Base-by-base conservation (phyloP, 2,113 vertebrate species). In the Brienomyrus longianalis region DNA sequence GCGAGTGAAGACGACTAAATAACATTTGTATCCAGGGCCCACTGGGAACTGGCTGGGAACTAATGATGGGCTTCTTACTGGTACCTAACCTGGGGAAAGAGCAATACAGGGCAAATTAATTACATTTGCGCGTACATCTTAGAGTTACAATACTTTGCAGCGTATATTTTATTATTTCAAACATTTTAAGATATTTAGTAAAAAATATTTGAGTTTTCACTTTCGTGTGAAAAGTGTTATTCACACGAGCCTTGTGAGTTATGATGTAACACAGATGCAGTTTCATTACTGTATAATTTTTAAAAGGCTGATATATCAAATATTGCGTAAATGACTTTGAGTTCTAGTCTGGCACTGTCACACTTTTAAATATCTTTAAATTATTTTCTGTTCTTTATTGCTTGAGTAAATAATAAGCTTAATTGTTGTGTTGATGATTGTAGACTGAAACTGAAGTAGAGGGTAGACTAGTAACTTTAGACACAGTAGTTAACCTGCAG, bases 31-130 rank as follows among this genome's bases (percentile, higher is more conserved):
- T 87, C 56, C 89, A 85, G 85, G 59, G 89, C 47, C 21, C 66
- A n/a, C 45, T 31, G 31, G 70, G 62, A 86, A 54, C 62, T 43
- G 89, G 80, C 48, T 56, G 54, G 17, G 66, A 23, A 48, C 89
- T 52, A 3, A 86, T 1, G 43, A 86, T 31, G 45, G 84, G 11
- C 39, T n/a, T 50, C 85, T 11, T 11, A 45, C 89, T 39, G 39
- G 86, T 77, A 89, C 39, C 89, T 80, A 88, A 51, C 21, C 47
- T 83, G 51, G 2, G 54, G 83, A 89, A 70, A 31, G 45, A 88
- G 77, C 31, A 59, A 43, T 88, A 70, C 9, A 70, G 45, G 8
- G 13, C 35, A 87, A 80, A 87, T 77, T 59, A 87, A 50, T 87
- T 21, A 45, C 17, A 47, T 52, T 13, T 35, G 45, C 88, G 7